Conservation (phyloP, 1,140 invertebrate genomes). For the Ips nitidus region DNA sequence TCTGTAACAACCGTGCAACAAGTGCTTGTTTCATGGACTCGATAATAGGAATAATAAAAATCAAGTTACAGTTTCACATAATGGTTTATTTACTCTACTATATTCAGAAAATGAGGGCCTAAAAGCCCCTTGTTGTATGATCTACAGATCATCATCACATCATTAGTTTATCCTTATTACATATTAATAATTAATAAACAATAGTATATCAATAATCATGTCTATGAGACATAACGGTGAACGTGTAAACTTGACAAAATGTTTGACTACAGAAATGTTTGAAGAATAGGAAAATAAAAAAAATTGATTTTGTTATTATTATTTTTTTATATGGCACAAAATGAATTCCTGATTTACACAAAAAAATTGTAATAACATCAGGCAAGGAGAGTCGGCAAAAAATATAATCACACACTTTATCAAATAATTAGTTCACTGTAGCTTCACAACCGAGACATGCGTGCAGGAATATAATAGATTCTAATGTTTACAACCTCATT, state of each 20-base stretch:
- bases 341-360: slow-evolving; percentile 33
- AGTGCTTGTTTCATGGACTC: too few species aligned
- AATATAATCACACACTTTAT: slow-evolving; percentile 51
- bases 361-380: slow-evolving; percentile 19
- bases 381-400: slow-evolving; percentile 49
- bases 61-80: slow-evolving; percentile 48
- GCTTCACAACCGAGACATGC: slow-evolving; percentile 42
- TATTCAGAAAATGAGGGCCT: slow-evolving; percentile 53
- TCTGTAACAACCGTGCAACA: too few species aligned
- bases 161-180: slow-evolving; percentile 54
- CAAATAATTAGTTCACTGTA: slow-evolving; percentile 45
- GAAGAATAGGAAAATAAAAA: neutral
- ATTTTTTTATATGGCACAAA: slow-evolving; percentile 45
- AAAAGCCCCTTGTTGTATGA: slow-evolving; percentile 51
- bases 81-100: slow-evolving; percentile 55
- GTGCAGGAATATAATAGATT: slow-evolving; percentile 36
- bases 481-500: slow-evolving; percentile 34
- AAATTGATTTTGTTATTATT: too few species aligned
- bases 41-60: slow-evolving; percentile 12
- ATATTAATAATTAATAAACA: slow-evolving; percentile 53
- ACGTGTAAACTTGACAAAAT: slow-evolving; percentile 51
- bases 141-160: slow-evolving; percentile 54
- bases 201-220: slow-evolving; percentile 53
- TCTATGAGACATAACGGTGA: slow-evolving; percentile 51
- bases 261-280: slow-evolving; percentile 44